Percentiles rank a stretch among this genome's conserved stretches.
These are phyloP conservation scores for Nyctibius grandis DNA, from an alignment of 2,797 vertebrate genomes.

Conservation along the genomic window DNA sequence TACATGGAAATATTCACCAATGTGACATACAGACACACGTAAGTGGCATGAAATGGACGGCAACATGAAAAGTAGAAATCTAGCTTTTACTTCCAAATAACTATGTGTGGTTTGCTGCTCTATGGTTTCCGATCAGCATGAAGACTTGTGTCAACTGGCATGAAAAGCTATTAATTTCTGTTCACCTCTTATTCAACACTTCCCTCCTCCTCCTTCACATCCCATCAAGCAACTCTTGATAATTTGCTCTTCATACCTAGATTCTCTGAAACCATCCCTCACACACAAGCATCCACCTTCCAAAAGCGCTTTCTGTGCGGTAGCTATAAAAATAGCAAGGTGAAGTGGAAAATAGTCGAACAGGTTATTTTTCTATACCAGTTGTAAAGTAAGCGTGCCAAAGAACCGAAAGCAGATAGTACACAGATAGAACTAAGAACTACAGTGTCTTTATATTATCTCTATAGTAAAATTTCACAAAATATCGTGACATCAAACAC, in stretches of 20 bases:
- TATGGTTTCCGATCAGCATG: neutral
- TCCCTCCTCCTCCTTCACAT: neutral
- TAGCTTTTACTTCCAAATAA: neutral
- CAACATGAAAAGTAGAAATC: neutral
- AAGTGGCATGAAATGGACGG: neutral
- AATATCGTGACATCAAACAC: neutral
- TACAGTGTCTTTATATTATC: neutral
- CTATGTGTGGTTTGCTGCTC: neutral
- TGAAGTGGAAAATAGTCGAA: neutral
- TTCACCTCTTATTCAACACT: neutral
- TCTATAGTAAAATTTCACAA: neutral
- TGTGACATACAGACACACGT: fast-evolving
- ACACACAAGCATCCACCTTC: neutral
- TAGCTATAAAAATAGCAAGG: neutral
- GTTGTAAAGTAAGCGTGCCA: neutral
- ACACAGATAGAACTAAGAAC: neutral
- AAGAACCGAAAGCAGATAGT: neutral
- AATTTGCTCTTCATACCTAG: neutral
- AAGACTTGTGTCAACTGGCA: neutral
- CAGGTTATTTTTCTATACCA: neutral
- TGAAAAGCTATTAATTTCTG: neutral
- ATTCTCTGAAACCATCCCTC: neutral
- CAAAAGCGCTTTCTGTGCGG: fast-evolving
- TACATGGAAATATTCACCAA: neutral
- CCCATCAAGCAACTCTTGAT: neutral